Conservation (phyloP, 2,888 invertebrate species). For the Sicus ferrugineus region DNA sequence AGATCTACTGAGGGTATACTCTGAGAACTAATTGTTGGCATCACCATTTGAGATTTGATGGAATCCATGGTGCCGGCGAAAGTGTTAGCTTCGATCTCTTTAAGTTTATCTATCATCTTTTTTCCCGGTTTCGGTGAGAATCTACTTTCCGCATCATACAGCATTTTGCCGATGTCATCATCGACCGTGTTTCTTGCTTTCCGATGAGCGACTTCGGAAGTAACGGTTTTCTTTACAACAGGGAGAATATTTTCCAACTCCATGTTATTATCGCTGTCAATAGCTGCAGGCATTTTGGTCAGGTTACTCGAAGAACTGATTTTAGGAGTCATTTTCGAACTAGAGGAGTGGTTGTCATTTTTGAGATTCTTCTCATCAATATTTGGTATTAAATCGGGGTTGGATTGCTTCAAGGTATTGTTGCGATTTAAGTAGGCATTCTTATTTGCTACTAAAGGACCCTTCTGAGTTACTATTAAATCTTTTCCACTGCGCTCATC, state of each 20-base stretch:
- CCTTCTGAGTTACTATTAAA: not conserved
- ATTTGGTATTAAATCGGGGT: not conserved
- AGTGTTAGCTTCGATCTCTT: constrained; percentile 60
- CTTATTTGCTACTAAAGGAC: not conserved
- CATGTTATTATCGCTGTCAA: constrained; percentile 48
- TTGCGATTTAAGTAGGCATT: constrained; percentile 35
- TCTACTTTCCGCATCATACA: constrained; percentile 51
- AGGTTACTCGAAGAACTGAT: constrained; percentile 29
- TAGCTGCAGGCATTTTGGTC: constrained; percentile 16
- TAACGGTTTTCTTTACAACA: constrained; percentile 52
- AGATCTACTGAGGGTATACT: constrained; percentile 55
- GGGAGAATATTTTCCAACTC: constrained; percentile 55
- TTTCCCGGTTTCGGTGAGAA: constrained; percentile 47
- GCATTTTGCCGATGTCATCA: constrained; percentile 53
- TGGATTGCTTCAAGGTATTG: constrained; percentile 41
- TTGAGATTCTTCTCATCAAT: constrained; percentile 48
- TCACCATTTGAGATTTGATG: constrained; percentile 60
- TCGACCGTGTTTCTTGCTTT: constrained; percentile 28
- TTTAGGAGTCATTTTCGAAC: constrained; percentile 39
- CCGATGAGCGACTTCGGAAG: constrained; percentile 37
- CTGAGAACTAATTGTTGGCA: constrained; percentile 59
- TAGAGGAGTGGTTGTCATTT: constrained; percentile 45
- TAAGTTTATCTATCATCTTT: constrained; percentile 54
- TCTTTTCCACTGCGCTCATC: not conserved
- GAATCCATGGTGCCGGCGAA: constrained; percentile 62